phyloP scores from a whole-genome alignment of 2,888 invertebrate genomes.

The Saturnia japonica region DNA sequence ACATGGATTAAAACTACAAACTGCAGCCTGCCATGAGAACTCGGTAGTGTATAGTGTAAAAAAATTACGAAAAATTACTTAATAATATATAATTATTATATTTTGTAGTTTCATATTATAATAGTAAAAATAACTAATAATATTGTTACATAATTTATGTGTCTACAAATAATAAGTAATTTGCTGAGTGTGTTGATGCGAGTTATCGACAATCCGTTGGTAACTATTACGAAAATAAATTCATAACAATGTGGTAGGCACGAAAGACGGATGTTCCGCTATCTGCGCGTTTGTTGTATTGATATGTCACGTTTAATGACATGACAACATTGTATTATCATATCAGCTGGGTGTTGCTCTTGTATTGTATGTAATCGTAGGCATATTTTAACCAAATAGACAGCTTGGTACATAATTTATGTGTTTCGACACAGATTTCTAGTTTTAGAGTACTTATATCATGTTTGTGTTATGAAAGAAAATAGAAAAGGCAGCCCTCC shows the following conservation, averaged over 20 bases:
- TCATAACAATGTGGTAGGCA: conserved; percentile 29
- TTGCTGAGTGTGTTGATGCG: neutral
- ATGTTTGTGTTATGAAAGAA: neutral
- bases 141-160: neutral
- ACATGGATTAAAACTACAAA: no score
- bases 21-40: no score
- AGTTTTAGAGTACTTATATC: neutral
- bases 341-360: conserved; percentile 37
- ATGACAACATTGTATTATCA: conserved; percentile 58
- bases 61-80: no score
- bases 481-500: no score
- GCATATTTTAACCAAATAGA: conserved; percentile 23
- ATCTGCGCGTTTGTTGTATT: conserved; percentile 56
- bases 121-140: neutral
- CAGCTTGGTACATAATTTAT: neutral
- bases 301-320: conserved; percentile 66
- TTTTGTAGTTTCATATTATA: no score
- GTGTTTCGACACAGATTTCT: no score
- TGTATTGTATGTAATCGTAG: conserved; percentile 11
- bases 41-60: no score
- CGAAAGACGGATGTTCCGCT: conserved; percentile 56
- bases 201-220: conserved; percentile 1
- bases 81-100: no score
- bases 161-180: neutral
- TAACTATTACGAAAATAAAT: conserved; percentile 16